A percentile compares a stretch with the other conserved stretches of the same genome.
phyloP scores from a whole-genome alignment of 2,797 vertebrate species.

The Helostoma temminkii region DNA sequence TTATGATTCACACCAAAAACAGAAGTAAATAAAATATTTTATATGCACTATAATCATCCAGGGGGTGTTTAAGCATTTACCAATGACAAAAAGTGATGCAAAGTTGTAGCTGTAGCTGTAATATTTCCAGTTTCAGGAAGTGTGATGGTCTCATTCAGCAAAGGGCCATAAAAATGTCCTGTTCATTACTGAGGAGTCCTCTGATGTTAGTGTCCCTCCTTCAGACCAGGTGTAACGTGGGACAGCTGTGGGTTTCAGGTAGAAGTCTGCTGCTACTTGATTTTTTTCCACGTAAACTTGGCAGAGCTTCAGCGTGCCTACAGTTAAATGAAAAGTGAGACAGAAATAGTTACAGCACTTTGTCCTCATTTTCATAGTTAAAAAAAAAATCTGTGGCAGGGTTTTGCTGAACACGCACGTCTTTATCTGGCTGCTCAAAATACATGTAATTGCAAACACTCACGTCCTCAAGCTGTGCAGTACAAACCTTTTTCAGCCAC shows the following conservation, averaged over 20 bases:
- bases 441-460: constrained; percentile 24
- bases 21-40: not conserved
- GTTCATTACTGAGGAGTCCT: not conserved
- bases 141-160: not conserved
- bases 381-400: constrained; percentile 1
- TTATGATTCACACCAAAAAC: not conserved
- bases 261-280: constrained; percentile 34
- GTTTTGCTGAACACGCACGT: constrained; percentile 52
- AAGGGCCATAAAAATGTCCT: not conserved
- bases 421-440: constrained; percentile 46
- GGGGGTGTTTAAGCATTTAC: not conserved
- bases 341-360: constrained; percentile 44
- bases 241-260: constrained; percentile 71
- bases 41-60: not conserved
- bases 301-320: constrained; percentile 51
- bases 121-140: constrained; percentile 11
- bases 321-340: constrained; percentile 30
- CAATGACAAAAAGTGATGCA: constrained; percentile 6
- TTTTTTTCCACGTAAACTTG: constrained; percentile 37
- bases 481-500: not conserved
- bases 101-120: not conserved
- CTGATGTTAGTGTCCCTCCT: not conserved
- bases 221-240: constrained; percentile 73
- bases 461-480: not conserved
- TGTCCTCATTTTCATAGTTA: constrained; percentile 47